Base-by-base conservation (phyloP, 1,140 invertebrate genomes). In the Adoxophyes honmai region DNA sequence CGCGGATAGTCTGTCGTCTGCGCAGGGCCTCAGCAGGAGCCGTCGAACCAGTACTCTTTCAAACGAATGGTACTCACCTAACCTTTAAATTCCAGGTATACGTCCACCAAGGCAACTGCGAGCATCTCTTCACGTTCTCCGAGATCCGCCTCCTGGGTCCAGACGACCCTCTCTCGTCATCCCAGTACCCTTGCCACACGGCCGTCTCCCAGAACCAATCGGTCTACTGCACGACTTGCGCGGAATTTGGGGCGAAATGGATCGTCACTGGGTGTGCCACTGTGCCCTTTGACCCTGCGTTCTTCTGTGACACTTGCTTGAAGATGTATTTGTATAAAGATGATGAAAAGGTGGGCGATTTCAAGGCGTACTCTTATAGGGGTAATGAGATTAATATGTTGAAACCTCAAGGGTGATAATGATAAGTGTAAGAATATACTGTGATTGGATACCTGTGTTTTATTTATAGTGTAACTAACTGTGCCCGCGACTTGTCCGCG, bases 21-120 rank as follows among this genome's bases (percentile, higher is more conserved):
- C n/a, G n/a, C n/a, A n/a, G n/a, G n/a, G n/a, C n/a, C n/a, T n/a
- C n/a, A n/a, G n/a, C n/a, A n/a, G n/a, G n/a, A n/a, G n/a, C n/a
- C n/a, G n/a, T n/a, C n/a, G n/a, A n/a, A n/a, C n/a, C n/a, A n/a
- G n/a, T n/a, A n/a, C 21, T 28, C 2, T 28, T 28, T 28, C 2
- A 28, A 28, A 3, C 21, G 21, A n/a, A n/a, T n/a, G n/a, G n/a
- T n/a, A n/a, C n/a, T 55, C 10, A 34, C 13, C 7, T 35, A 18
- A 21, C 52, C 9, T 15, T 55, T 55, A n/a, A 21, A 21, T 63
- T 61, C 1, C 95, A 95, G 91, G 91, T 97, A 3, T 98, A 96
- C 87, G 89, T 94, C 28, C 96, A 97, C 87, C 95, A 96, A 81
- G 96, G 96, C n/a, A 92, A 93, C 68, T 98, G 97, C 87, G 96